Evolutionary conservation across 2,113 vertebrate species (phyloP).

Genomic region (Protobothrops flavoviridis): DNA sequence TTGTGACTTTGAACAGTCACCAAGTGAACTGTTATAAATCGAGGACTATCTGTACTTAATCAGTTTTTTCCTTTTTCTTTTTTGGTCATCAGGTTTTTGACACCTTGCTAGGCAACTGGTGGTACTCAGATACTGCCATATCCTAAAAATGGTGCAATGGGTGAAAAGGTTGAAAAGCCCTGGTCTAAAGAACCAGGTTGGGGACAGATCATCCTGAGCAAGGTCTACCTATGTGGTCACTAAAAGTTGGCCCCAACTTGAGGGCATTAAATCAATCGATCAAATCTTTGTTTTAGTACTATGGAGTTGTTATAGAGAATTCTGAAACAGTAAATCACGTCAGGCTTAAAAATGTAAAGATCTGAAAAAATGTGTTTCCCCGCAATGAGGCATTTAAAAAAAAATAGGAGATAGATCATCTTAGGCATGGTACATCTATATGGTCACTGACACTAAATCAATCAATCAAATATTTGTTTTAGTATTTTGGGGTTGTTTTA

Average conservation of each 20-base stretch:
- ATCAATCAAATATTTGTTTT: neutral
- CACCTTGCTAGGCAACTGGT: no score
- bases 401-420: neutral
- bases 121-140: no score
- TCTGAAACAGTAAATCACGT: neutral
- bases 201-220: neutral
- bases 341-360: neutral
- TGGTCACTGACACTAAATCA: neutral
- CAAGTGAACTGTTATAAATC: no score
- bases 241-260: neutral
- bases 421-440: neutral
- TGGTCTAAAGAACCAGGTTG: neutral
- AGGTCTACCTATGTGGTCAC: neutral
- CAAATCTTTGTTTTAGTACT: neutral
- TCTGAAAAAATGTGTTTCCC: neutral
- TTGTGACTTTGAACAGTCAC: no score
- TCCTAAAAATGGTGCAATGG: no score
- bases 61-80: no score
- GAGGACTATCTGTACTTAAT: no score
- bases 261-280: neutral
- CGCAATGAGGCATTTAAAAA: neutral
- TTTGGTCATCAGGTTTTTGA: no score
- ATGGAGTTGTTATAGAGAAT: neutral
- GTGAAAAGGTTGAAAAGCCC: no score
- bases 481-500: neutral